Evolutionary conservation across 2,113 vertebrate species (phyloP), one percentile per base, ranked within the genome.

Genomic region (Sinocyclocheilus anshuiensis): DNA sequence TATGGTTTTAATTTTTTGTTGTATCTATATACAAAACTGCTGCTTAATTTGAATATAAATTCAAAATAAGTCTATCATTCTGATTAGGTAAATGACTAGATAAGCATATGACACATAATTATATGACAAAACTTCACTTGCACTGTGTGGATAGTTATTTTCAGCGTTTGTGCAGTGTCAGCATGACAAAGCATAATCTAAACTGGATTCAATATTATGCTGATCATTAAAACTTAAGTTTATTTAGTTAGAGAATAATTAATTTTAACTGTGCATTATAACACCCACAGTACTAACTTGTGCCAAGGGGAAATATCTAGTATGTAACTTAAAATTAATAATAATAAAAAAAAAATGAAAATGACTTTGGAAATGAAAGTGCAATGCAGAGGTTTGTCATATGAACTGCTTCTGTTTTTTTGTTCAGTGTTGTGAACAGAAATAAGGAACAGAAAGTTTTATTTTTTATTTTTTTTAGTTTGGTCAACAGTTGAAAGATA

Each of bases 381-480:
- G 39, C 18, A 16, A 63, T 22, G 13, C 2, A 63, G 33, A 42
- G 57, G 11, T 80, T 61, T 79, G 20, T 59, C 11, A 13, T 6
- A 6, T 59, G 13, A 7, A 39, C 22, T 9, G 10, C 79, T 81
- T 81, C 79, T 6, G 59, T 48, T 67, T 81, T 48, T 74, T 63
- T 24, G 57, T 33, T 48, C 4, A 16, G 61, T 67, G 15, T 36
- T 1, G 9, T 4, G 20, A 33, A 12, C 42, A 13, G 16, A 69
- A 82, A 71, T 5, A 50, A 77, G 81, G 53, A 29, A 65, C 20
- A 53, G 11, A 8, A 2, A 22, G 2, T 0, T 48, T 48, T 9
- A 33, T 45, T 22, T 81, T 7, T 72, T 1, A 6, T 89, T 87
- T 85, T 86, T 90, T 86, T 63, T 16, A 15, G 74, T 15, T 36